Evolutionary conservation across 1,140 invertebrate species (phyloP).

Genomic region (Tetramorium parvispinum): DNA sequence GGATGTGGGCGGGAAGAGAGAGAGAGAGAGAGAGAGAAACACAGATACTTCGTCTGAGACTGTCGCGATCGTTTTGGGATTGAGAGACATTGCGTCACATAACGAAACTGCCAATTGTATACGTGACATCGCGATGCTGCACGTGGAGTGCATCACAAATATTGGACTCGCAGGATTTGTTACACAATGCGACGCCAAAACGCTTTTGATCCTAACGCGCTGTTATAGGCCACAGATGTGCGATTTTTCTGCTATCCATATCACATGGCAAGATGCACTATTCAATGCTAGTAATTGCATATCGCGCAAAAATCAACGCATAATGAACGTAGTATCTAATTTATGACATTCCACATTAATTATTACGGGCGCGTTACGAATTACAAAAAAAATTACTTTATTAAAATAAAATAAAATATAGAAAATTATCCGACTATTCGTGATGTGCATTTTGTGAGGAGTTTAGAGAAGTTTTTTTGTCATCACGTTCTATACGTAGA

Average conservation of each 20-base stretch:
- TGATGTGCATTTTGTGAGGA: background rate
- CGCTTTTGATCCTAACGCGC: conserved; percentile 23
- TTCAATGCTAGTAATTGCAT: background rate
- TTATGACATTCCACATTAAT: background rate
- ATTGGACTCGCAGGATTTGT: conserved; percentile 47
- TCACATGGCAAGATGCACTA: background rate
- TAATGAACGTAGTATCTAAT: background rate
- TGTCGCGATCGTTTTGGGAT: conserved; percentile 28
- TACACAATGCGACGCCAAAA: background rate
- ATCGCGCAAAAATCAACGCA: background rate
- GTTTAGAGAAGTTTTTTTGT: background rate
- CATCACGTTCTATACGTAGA: background rate
- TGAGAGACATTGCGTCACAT: conserved; percentile 29
- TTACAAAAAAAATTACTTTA: background rate
- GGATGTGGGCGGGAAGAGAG: too few species aligned
- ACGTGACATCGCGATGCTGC: conserved; percentile 37
- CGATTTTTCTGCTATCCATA: background rate
- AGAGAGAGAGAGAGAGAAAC: too few species aligned
- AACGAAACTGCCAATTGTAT: conserved; percentile 51
- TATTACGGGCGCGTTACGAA: background rate
- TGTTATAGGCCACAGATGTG: background rate
- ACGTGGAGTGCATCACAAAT: conserved; percentile 43
- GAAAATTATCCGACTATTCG: background rate
- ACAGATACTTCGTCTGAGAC: conserved; percentile 13
- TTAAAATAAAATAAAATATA: background rate